A percentile compares a stretch with the other conserved stretches of the same genome.
phyloP scores from a whole-genome alignment of 1,140 invertebrate species.

The Temnothorax longispinosus region DNA sequence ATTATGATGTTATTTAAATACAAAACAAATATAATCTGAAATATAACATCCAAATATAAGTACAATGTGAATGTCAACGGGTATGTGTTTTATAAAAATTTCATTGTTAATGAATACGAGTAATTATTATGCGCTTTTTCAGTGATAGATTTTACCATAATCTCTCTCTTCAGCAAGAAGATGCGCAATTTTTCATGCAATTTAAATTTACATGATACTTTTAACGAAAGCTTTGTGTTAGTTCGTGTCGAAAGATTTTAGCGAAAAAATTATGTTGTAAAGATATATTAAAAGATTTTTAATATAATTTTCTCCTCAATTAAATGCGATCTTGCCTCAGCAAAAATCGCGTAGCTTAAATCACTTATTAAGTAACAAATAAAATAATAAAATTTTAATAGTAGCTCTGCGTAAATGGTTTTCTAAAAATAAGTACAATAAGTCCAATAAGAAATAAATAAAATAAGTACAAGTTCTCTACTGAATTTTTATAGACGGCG shows the following conservation, averaged over 20 bases:
- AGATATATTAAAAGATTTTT: background rate
- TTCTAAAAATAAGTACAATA: too few species aligned
- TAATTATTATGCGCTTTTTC: background rate
- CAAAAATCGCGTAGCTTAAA: background rate
- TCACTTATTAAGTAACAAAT: too few species aligned
- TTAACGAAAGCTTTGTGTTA: background rate
- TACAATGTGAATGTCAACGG: background rate
- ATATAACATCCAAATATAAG: background rate
- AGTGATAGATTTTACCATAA: background rate
- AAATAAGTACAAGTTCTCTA: background rate
- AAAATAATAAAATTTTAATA: too few species aligned
- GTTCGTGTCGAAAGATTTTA: background rate
- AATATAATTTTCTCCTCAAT: background rate
- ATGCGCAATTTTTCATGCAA: background rate
- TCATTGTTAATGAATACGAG: background rate
- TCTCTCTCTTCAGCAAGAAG: background rate
- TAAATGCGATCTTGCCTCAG: background rate
- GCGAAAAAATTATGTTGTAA: background rate
- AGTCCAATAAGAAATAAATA: too few species aligned
- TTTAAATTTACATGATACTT: conserved; percentile 5
- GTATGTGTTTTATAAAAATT: background rate
- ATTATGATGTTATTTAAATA: background rate
- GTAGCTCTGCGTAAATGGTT: too few species aligned
- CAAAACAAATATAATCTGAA: background rate
- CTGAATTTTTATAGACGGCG: conserved; percentile 31